Base-by-base conservation (phyloP, 2,888 invertebrate genomes). In the Amitus sp. region DNA sequence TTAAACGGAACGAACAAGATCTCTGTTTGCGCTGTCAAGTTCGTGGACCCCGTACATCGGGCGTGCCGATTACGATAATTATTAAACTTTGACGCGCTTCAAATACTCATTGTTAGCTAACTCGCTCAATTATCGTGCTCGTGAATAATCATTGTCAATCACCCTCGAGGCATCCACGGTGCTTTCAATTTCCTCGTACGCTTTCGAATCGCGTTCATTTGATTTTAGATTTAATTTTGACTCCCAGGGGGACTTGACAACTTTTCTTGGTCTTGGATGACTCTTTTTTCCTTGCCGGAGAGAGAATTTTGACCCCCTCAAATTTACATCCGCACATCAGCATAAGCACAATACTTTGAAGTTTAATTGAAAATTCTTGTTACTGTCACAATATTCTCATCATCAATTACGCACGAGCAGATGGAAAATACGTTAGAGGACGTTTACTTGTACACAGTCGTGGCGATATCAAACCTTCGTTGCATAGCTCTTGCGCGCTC, bases 41-140 rank as follows among this genome's bases (percentile, higher is more conserved):
- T 43, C 23, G 43, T 43, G 43, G 20, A 43, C 23, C 43, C 13
- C 23, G 12, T n/a, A 27, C n/a, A n/a, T n/a, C n/a, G n/a, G n/a
- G n/a, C n/a, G n/a, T n/a, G n/a, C n/a, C n/a, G 43, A 43, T 43
- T 27, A 43, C 43, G 43, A 43, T 23, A 20, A 40, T 43, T 6
- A 23, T 18, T 12, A n/a, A 7, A 27, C 12, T 43, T 43, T 27
- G 43, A 43, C 43, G 23, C 20, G 43, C n/a, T 23, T 23, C 12
- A 15, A 43, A 43, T 39, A 39, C 15, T 39, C 7, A 39, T 13
- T 39, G 39, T 39, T 39, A 39, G 39, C 39, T 39, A 39, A 39
- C 39, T 39, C 43, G 27, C 18, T 43, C 43, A 43, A 43, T 43
- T 43, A 43, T 23, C 43, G 23, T 23, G 4, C 23, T 23, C 23